Base-by-base conservation (phyloP, 2,113 vertebrate genomes). In the Andinoacara biseriatus region DNA sequence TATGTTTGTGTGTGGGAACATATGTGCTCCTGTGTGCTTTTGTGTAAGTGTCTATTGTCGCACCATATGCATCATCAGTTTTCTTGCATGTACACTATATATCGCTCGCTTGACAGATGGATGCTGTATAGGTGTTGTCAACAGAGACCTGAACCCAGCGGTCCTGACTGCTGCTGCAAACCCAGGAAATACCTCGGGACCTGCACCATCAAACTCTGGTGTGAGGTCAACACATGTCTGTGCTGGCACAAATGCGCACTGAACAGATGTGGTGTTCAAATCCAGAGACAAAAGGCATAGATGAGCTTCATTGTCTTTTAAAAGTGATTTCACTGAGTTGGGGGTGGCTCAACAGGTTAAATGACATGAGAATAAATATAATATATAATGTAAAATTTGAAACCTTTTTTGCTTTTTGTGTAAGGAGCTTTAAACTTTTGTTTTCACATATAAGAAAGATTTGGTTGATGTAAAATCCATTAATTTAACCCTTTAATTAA, bases 231-330 rank as follows among this genome's bases (percentile, higher is more conserved):
- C 89, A 93, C 91, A 90, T 86, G 85, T 83, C 89, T 38, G 58
- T 38, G 72, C 60, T 86, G 90, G 86, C 89, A 90, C 85, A 40
- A 38, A 72, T 43, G 67, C 52, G 40, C 65, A 52, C 35, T 14
- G 49, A 90, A 87, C 92, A 93, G 90, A 93, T 93, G 93, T 89
- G 84, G 78, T 87, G 52, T 78, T 81, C 75, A 91, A 83, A 78
- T 85, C 58, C 5, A 78, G 59, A 2, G 58, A 80, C 57, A 74
- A 85, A 74, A 62, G 80, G 58, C 81, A 67, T 0, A 67, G 15
- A 85, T 58, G 14, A 22, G 49, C 17, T 58, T 83, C 8, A 49
- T 54, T 52, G 22, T 76, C 38, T 58, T 62, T 58, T 62, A 35
- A 83, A 89, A 57, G 59, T 15, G 9, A 7, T 11, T 3, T 52